Conservation (phyloP, 2,888 invertebrate species). For the Helobdella robusta region DNA sequence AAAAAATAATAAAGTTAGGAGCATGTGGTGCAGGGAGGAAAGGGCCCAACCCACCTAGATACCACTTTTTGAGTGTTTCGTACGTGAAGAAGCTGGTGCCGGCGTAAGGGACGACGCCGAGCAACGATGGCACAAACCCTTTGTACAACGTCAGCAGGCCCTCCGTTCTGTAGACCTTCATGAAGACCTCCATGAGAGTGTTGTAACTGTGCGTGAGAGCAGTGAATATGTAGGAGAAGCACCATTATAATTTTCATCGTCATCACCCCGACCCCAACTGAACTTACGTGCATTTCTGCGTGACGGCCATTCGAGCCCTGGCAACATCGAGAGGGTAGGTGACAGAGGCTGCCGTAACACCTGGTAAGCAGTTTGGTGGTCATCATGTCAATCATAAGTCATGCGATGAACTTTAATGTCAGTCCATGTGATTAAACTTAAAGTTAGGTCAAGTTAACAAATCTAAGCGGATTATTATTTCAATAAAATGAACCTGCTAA, state of each 20-base stretch:
- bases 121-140: constrained; percentile 78
- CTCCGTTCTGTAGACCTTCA: constrained; percentile 65
- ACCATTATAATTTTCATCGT: background rate
- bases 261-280: background rate
- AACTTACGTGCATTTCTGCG: constrained; percentile 65
- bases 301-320: constrained; percentile 91
- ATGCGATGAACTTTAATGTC: no score
- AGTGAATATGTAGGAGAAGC: background rate
- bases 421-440: no score
- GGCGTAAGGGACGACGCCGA: constrained; percentile 91
- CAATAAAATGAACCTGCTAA: no score
- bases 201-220: constrained; percentile 15
- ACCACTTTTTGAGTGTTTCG: constrained; percentile 74
- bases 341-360: constrained; percentile 80
- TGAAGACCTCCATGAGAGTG: constrained; percentile 47
- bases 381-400: no score
- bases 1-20: no score
- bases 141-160: constrained; percentile 69
- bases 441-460: no score
- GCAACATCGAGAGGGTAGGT: constrained; percentile 96
- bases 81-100: constrained; percentile 95
- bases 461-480: no score
- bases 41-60: constrained; percentile 41
- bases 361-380: no score
- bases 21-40: no score